Conservation (phyloP, 2,797 vertebrate species). For the Cyclopterus lumpus region DNA sequence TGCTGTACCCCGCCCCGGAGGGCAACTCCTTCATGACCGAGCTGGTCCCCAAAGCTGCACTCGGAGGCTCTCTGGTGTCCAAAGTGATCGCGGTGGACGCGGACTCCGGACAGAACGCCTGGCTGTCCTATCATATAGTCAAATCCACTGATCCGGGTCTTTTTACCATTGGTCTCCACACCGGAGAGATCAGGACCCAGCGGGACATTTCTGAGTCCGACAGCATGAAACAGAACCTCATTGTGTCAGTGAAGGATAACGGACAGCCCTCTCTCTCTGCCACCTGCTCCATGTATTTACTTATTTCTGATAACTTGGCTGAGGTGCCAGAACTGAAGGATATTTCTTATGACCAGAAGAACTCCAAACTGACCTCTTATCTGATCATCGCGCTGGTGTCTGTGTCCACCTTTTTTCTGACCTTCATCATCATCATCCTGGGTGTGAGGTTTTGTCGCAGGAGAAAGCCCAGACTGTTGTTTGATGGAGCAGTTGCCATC, state of each 20-base stretch:
- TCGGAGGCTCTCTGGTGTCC: constrained; percentile 82
- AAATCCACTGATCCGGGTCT: constrained; percentile 79
- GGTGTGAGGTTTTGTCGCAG: constrained; percentile 60
- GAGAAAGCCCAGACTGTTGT: constrained; percentile 49
- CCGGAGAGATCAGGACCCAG: constrained; percentile 87
- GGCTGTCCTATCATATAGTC: constrained; percentile 83
- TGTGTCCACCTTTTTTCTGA: constrained; percentile 86
- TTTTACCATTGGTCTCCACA: constrained; percentile 85
- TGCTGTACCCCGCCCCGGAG: constrained; percentile 67
- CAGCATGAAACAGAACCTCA: constrained; percentile 74
- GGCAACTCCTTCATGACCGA: constrained; percentile 63
- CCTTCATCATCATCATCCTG: constrained; percentile 54
- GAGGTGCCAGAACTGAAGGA: constrained; percentile 82
- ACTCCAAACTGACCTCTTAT: constrained; percentile 84
- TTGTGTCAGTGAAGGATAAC: constrained; percentile 80
- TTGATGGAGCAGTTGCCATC: constrained; percentile 39
- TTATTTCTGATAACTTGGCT: constrained; percentile 79
- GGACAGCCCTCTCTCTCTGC: constrained; percentile 79
- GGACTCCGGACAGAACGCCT: constrained; percentile 89
- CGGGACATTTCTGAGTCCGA: constrained; percentile 77
- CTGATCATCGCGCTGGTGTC: constrained; percentile 84
- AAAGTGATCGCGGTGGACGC: constrained; percentile 88
- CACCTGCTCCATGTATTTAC: constrained; percentile 82
- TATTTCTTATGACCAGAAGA: constrained; percentile 71
- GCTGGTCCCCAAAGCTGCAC: constrained; percentile 73